phyloP scores from a whole-genome alignment of 1,140 invertebrate genomes.

The Macrobrachium rosenbergii region DNA sequence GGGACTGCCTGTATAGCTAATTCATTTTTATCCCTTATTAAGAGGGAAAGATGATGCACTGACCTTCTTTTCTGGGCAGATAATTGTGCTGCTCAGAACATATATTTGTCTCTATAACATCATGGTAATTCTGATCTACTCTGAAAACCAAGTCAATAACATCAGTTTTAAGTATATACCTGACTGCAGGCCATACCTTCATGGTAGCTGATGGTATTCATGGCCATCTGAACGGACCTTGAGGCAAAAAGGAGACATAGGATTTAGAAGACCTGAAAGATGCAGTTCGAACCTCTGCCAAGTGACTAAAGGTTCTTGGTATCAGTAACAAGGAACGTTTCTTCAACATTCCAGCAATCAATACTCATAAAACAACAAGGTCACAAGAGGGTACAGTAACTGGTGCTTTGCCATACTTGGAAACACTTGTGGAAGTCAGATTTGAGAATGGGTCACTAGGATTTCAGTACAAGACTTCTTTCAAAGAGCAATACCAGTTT shows the following conservation, averaged over 20 bases:
- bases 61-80: constrained; percentile 41
- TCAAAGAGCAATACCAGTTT: constrained; percentile 22
- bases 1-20: too few species aligned
- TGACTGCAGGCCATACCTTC: constrained; percentile 50
- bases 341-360: constrained; percentile 43
- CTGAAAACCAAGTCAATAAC: constrained; percentile 39
- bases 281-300: constrained; percentile 34
- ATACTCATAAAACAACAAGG: constrained; percentile 40
- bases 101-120: constrained; percentile 35
- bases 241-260: constrained; percentile 42
- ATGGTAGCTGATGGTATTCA: too few species aligned
- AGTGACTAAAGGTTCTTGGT: constrained; percentile 41
- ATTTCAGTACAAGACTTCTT: constrained; percentile 35
- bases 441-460: constrained; percentile 25
- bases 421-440: constrained; percentile 32
- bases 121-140: constrained; percentile 45
- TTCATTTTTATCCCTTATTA: too few species aligned
- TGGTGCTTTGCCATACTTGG: constrained; percentile 45
- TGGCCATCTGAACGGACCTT: constrained; percentile 34
- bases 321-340: constrained; percentile 46
- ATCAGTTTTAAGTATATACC: constrained; percentile 36
- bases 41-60: constrained; percentile 41
- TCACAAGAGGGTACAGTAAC: constrained; percentile 40
- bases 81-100: constrained; percentile 50
- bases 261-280: constrained; percentile 32